phyloP scores from a whole-genome alignment of 2,113 vertebrate species.

The Sisor rabdophorus region DNA sequence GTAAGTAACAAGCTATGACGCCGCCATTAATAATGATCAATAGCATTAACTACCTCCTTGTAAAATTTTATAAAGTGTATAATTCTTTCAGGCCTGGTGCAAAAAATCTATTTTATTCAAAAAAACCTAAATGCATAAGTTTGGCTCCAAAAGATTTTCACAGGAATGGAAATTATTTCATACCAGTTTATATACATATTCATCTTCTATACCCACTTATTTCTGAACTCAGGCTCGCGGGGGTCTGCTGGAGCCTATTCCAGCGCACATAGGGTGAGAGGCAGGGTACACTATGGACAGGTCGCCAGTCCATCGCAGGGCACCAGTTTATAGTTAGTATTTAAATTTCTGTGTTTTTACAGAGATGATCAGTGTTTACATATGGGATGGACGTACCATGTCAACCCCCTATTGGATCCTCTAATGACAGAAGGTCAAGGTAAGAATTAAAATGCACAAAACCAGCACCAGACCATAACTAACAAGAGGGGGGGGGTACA shows the following conservation, averaged over 20 bases:
- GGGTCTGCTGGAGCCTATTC: too few species aligned
- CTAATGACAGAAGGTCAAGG: slow-evolving; percentile 14
- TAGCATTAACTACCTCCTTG: background rate
- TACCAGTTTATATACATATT: too few species aligned
- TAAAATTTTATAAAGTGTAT: background rate
- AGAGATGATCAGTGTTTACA: slow-evolving; percentile 10
- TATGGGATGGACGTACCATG: background rate
- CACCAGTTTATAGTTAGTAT: too few species aligned
- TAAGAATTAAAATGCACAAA: background rate
- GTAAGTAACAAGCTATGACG: slow-evolving; percentile 37
- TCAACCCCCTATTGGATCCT: background rate
- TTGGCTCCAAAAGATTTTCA: too few species aligned
- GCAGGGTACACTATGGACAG: too few species aligned
- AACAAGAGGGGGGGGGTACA: too few species aligned
- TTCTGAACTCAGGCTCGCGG: too few species aligned
- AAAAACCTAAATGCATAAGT: background rate
- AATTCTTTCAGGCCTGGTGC: background rate
- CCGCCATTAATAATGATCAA: background rate
- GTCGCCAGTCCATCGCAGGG: too few species aligned
- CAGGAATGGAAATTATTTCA: too few species aligned
- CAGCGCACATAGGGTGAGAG: too few species aligned
- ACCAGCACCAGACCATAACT: too few species aligned
- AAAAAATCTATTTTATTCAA: background rate
- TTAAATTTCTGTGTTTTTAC: slow-evolving; percentile 1
- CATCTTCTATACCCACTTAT: too few species aligned